Conservation (phyloP, 2,888 invertebrate species). For the Anagyrus pseudococci region DNA sequence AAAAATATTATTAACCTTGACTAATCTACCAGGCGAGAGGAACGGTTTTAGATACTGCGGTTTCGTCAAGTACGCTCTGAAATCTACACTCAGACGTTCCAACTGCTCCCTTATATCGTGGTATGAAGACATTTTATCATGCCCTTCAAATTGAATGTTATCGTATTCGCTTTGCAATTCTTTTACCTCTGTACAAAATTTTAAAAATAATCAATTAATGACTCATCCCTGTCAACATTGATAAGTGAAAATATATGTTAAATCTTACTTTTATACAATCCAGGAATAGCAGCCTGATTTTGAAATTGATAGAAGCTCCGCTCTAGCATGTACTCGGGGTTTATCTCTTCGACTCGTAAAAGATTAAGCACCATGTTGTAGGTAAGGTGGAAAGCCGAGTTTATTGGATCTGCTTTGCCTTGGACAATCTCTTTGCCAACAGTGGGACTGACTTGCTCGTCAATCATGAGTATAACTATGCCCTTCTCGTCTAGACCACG, state of each 20-base stretch:
- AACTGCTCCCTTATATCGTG: constrained; percentile 85
- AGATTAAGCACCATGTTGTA: constrained; percentile 99
- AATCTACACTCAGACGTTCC: constrained; percentile 75
- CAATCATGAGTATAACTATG: constrained; percentile 98
- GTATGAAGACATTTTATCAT: constrained; percentile 77
- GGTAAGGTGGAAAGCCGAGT: constrained; percentile 98
- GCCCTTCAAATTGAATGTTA: constrained; percentile 71
- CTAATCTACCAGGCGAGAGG: constrained; percentile 90
- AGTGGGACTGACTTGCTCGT: constrained; percentile 89
- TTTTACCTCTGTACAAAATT: constrained; percentile 67
- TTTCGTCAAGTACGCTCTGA: constrained; percentile 80
- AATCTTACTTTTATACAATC: constrained; percentile 80
- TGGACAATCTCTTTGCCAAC: constrained; percentile 80
- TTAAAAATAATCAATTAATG: background rate
- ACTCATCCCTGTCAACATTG: background rate
- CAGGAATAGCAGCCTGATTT: constrained; percentile 94
- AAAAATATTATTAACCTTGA: constrained; percentile 71
- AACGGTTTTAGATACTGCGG: constrained; percentile 92
- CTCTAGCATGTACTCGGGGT: constrained; percentile 99
- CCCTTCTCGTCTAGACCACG: constrained; percentile 96
- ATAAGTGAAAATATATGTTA: background rate
- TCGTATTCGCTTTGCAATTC: constrained; percentile 72
- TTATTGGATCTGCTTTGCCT: constrained; percentile 95
- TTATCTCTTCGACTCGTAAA: constrained; percentile 96
- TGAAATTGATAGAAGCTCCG: constrained; percentile 99